Percentiles rank a stretch among this genome's conserved stretches.
Evolutionary conservation across 2,888 invertebrate species (phyloP).

Genomic region (Gymnoscelis rufifasciata): DNA sequence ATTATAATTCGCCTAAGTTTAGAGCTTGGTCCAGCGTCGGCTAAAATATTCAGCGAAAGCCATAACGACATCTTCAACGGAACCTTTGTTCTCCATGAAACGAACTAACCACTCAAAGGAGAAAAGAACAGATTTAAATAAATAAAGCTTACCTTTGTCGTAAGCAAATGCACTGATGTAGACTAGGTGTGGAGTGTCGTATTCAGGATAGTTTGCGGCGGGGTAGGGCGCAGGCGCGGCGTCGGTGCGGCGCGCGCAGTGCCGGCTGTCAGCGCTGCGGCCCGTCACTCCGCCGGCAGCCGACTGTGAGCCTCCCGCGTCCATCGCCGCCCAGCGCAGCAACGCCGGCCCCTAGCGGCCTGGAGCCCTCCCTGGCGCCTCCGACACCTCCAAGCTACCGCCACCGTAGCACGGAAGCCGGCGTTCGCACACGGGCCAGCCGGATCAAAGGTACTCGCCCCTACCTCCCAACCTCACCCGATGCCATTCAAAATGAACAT

Average conservation of each 20-base stretch:
- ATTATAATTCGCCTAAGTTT: too few species aligned
- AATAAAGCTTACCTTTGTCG: constrained; percentile 35
- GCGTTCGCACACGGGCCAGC: constrained; percentile 67
- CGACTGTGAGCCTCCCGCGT: constrained; percentile 67
- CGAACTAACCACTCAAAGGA: constrained; percentile 5
- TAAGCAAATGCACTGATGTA: constrained; percentile 32
- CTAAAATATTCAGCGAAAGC: constrained; percentile 5
- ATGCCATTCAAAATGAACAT: constrained; percentile 46
- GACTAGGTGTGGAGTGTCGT: constrained; percentile 22
- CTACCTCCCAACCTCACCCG: constrained; percentile 51
- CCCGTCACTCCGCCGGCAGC: constrained; percentile 70
- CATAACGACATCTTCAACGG: constrained; percentile 2
- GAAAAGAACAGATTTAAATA: constrained; percentile 26
- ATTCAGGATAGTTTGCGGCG: constrained; percentile 24
- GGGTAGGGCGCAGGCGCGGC: constrained; percentile 60
- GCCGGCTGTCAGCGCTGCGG: constrained; percentile 49
- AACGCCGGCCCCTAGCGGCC: constrained; percentile 76
- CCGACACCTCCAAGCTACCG: constrained; percentile 53
- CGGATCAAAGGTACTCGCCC: constrained; percentile 65
- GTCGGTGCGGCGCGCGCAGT: constrained; percentile 54
- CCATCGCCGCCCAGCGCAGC: constrained; percentile 64
- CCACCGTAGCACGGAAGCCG: constrained; percentile 59
- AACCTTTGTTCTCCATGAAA: constrained; percentile 3
- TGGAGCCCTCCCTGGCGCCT: constrained; percentile 70
- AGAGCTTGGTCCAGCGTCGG: too few species aligned